phyloP scores from a whole-genome alignment of 2,797 vertebrate genomes.

The Bryconaethiops microstoma region DNA sequence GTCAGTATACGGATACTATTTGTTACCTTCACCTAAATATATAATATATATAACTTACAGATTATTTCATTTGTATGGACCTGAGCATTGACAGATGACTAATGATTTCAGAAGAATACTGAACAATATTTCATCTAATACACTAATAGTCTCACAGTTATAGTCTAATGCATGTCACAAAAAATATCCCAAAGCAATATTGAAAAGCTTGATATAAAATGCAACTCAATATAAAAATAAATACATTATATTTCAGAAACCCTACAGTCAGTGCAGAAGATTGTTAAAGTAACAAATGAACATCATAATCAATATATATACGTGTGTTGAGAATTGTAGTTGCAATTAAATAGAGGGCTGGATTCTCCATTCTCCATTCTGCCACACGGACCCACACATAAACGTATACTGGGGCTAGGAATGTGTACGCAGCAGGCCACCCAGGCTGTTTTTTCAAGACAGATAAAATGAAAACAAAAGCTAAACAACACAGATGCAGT shows the following conservation, averaged over 20 bases:
- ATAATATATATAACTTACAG: constrained; percentile 18
- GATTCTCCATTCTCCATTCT: constrained; percentile 24
- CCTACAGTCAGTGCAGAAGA: constrained; percentile 52
- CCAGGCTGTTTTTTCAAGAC: constrained; percentile 69
- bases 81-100: constrained; percentile 45
- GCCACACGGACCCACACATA: constrained; percentile 62
- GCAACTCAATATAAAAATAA: constrained; percentile 63
- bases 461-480: constrained; percentile 75
- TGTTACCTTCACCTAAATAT: constrained; percentile 32
- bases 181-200: constrained; percentile 48
- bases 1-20: constrained; percentile 25
- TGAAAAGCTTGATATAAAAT: constrained; percentile 60
- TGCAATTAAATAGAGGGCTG: constrained; percentile 24
- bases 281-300: constrained; percentile 29
- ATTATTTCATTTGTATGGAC: constrained; percentile 25
- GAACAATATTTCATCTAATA: constrained; percentile 32
- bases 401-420: constrained; percentile 46
- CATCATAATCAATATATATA: not conserved
- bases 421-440: constrained; percentile 69
- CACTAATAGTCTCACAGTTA: constrained; percentile 38
- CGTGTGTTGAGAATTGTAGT: constrained; percentile 22
- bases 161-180: constrained; percentile 28
- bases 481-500: constrained; percentile 70
- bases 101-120: constrained; percentile 43
- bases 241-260: constrained; percentile 55